phyloP scores from a whole-genome alignment of 2,113 vertebrate species.

The Campylorhamphus procurvoides region DNA sequence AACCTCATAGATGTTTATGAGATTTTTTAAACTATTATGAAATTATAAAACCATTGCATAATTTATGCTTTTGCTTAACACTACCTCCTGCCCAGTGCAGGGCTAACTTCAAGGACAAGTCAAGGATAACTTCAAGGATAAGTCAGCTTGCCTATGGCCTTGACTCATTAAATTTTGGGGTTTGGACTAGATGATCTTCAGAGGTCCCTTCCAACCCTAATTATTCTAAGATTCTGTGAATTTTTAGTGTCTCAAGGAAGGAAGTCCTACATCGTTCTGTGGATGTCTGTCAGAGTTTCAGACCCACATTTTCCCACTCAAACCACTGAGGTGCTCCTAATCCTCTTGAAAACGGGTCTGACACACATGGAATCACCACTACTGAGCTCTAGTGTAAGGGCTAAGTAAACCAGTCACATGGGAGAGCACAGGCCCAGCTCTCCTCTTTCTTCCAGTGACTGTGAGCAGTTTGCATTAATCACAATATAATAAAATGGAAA shows the following conservation, averaged over 20 bases:
- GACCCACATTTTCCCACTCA: background rate
- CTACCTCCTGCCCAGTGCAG: background rate
- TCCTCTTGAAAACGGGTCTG: background rate
- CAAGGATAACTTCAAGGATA: background rate
- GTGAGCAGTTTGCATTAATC: background rate
- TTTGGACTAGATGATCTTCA: background rate
- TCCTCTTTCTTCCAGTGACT: background rate
- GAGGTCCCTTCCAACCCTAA: background rate
- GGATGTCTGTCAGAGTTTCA: background rate
- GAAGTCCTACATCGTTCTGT: background rate
- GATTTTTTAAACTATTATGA: background rate
- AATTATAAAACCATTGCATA: background rate
- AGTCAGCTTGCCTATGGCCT: background rate
- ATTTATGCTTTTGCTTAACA: background rate
- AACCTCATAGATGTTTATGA: background rate
- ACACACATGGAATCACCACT: background rate
- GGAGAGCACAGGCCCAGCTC: background rate
- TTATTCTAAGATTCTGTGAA: background rate
- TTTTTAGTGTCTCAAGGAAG: background rate
- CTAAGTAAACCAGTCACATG: background rate
- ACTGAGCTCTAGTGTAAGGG: background rate
- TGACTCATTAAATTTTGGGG: background rate
- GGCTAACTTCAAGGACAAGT: background rate
- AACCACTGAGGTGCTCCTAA: background rate
- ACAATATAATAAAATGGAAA: background rate